A percentile compares a stretch with the other conserved stretches of the same genome.
Conservation (phyloP, 2,797 vertebrate genomes). For the Sorex maritimensis region DNA sequence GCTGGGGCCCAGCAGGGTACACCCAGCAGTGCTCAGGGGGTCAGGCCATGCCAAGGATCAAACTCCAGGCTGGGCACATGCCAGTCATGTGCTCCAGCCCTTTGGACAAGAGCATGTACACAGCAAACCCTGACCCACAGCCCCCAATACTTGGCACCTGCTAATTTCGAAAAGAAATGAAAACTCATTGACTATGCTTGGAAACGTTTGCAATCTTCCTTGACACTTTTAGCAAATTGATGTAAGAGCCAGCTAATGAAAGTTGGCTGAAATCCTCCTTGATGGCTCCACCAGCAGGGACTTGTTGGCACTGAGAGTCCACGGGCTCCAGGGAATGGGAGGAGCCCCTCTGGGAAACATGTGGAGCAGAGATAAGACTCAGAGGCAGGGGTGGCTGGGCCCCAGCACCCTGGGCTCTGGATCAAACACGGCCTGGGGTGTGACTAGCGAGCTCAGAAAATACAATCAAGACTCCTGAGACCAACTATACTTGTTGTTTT, state of each 20-base stretch:
- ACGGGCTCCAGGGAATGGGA: not conserved
- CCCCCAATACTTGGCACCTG: not conserved
- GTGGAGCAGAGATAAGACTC: not conserved
- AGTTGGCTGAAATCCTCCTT: not conserved
- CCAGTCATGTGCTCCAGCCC: no score
- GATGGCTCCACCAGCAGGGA: conserved; percentile 41
- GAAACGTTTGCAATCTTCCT: conserved; percentile 49
- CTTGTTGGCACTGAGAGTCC: not conserved
- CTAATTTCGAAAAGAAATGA: conserved; percentile 6
- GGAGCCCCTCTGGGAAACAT: conserved; percentile 30
- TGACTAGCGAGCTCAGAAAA: not conserved
- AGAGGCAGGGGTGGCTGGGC: not conserved
- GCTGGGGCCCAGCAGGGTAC: no score
- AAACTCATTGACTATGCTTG: conserved; percentile 16
- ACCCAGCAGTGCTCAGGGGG: no score
- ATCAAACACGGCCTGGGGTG: not conserved
- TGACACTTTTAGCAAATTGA: conserved; percentile 46
- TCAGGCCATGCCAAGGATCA: no score
- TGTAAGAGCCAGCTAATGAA: conserved; percentile 32
- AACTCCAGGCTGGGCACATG: no score
- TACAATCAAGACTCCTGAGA: not conserved
- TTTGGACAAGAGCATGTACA: no score
- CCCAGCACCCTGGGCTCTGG: not conserved
- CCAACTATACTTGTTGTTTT: not conserved
- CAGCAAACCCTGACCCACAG: not conserved